phyloP scores from a whole-genome alignment of 2,797 vertebrate genomes.

The Siniperca undulata region DNA sequence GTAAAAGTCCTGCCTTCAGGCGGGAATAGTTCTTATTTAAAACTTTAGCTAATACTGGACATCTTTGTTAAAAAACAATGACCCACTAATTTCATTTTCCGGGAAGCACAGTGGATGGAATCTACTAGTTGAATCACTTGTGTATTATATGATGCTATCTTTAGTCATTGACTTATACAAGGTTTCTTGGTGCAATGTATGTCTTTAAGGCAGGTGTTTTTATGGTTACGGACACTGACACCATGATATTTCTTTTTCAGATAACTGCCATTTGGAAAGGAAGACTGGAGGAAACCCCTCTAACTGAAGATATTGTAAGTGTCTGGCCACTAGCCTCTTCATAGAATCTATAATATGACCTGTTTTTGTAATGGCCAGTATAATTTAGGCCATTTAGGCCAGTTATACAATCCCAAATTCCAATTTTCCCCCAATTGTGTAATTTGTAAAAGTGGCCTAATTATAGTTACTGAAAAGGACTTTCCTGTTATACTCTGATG shows the following conservation, averaged over 20 bases:
- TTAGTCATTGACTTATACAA: not conserved
- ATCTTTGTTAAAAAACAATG: conserved; percentile 48
- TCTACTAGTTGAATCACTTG: not conserved
- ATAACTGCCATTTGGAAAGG: conserved; percentile 48
- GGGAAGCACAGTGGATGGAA: not conserved
- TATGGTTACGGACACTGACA: conserved; percentile 25
- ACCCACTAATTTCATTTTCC: conserved; percentile 44
- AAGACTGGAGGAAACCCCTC: conserved; percentile 38
- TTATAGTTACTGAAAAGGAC: conserved; percentile 58
- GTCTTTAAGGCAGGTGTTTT: not conserved
- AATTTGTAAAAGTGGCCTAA: conserved; percentile 48
- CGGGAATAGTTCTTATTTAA: conserved; percentile 70
- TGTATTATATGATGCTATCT: conserved; percentile 28
- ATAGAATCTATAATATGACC: conserved; percentile 12
- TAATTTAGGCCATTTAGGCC: conserved; percentile 25
- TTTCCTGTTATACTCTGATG: conserved; percentile 43
- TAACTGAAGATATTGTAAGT: conserved; percentile 70
- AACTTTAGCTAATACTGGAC: conserved; percentile 53
- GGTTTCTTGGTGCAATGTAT: not conserved
- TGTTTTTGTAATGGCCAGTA: conserved; percentile 1
- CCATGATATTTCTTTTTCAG: conserved; percentile 66
- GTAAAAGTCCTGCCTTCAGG: conserved; percentile 62
- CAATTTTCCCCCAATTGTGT: conserved; percentile 47
- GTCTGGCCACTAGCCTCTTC: not conserved
- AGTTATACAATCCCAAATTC: conserved; percentile 29